These are phyloP conservation scores for Donacobius atricapilla DNA, from an alignment of 2,113 vertebrate species.

Conservation along the genomic window DNA sequence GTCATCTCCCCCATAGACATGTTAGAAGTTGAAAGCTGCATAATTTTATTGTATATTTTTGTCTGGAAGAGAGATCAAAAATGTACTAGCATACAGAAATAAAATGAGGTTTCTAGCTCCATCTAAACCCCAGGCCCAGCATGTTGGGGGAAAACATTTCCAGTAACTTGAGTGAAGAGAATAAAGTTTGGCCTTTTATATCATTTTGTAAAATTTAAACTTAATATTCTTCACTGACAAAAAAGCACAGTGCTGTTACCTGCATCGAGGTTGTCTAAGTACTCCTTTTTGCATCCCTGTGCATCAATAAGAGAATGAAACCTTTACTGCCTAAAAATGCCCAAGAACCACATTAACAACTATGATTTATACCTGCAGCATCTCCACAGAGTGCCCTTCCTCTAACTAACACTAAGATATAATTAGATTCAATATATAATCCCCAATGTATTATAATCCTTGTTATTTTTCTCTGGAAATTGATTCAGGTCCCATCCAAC, in stretches of 20 bases:
- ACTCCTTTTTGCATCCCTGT: not conserved
- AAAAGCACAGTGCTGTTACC: not conserved
- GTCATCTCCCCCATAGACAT: constrained; percentile 98
- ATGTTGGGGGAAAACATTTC: not conserved
- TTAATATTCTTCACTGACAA: not conserved
- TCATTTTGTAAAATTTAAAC: not conserved
- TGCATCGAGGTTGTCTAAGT: not conserved
- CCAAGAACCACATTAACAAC: not conserved
- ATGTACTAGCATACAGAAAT: not conserved
- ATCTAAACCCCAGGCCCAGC: not conserved
- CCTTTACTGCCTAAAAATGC: not conserved
- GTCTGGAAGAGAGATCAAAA: constrained; percentile 76
- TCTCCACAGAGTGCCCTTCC: not conserved
- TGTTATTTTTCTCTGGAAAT: not conserved
- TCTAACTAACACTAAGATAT: not conserved
- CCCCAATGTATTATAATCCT: not conserved
- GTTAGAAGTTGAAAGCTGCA: constrained; percentile 95
- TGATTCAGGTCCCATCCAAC: not conserved
- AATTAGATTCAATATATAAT: not conserved
- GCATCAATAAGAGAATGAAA: not conserved
- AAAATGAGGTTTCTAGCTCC: not conserved
- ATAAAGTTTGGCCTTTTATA: not conserved
- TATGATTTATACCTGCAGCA: not conserved
- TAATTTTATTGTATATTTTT: constrained; percentile 99
- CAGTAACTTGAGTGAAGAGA: not conserved